Evolutionary conservation across 1,140 invertebrate genomes (phyloP).

Genomic region (Orius laevigatus): DNA sequence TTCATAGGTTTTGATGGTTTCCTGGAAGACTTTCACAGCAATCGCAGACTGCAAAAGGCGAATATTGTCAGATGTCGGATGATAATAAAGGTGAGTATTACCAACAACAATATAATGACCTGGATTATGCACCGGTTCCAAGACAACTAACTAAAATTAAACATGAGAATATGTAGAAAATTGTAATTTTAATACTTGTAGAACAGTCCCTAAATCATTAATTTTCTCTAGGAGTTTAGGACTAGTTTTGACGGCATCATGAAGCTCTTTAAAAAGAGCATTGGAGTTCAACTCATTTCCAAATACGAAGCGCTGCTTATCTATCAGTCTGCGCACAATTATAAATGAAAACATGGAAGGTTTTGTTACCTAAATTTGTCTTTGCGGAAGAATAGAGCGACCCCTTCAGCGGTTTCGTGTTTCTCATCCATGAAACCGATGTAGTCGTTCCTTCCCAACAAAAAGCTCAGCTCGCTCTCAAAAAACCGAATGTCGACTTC

Average conservation of each 20-base stretch:
- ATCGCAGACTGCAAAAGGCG: constrained; percentile 59
- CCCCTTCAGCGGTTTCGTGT: constrained; percentile 55
- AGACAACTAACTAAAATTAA: constrained; percentile 33
- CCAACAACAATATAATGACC: constrained; percentile 50
- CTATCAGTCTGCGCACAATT: neutral
- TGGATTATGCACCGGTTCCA: constrained; percentile 41
- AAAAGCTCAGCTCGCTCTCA: constrained; percentile 45
- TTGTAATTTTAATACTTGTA: neutral
- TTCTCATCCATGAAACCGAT: constrained; percentile 54
- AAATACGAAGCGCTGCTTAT: too few species aligned
- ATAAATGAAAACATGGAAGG: neutral
- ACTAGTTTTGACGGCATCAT: too few species aligned
- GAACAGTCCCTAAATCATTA: neutral
- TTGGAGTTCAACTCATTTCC: too few species aligned
- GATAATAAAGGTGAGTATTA: constrained; percentile 87
- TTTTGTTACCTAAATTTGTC: constrained; percentile 13
- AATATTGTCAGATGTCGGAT: constrained; percentile 74
- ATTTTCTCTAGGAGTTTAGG: neutral
- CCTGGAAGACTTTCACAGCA: constrained; percentile 37
- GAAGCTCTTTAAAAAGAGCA: too few species aligned
- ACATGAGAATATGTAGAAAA: constrained; percentile 18
- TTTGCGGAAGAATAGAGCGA: constrained; percentile 30
- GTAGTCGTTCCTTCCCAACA: constrained; percentile 37
- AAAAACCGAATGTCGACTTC: constrained; percentile 78
- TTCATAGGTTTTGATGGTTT: constrained; percentile 30